These are phyloP conservation scores for Drosophila conformis DNA, from an alignment of 2,888 invertebrate species.

Conservation along the genomic window DNA sequence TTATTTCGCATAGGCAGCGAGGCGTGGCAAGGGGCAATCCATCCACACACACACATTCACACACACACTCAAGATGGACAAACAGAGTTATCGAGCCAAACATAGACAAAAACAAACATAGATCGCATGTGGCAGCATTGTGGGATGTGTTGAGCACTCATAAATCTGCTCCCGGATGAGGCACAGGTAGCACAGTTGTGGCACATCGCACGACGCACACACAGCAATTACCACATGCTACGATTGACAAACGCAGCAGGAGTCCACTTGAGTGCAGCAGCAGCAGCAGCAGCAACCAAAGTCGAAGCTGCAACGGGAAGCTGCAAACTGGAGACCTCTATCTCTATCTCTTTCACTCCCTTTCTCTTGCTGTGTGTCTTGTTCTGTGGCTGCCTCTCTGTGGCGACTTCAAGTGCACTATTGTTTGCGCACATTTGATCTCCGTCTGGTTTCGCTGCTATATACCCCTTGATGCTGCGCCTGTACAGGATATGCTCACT, in stretches of 20 bases:
- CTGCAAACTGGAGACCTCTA: background rate
- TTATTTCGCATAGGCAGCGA: conserved; percentile 36
- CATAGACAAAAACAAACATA: conserved; percentile 11
- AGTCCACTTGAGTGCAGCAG: conserved; percentile 50
- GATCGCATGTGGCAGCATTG: conserved; percentile 36
- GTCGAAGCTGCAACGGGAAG: background rate
- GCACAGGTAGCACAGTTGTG: conserved; percentile 39
- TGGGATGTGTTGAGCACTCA: conserved; percentile 50
- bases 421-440: conserved; percentile 26
- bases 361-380: background rate
- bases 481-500: background rate
- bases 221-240: conserved; percentile 77
- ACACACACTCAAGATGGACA: background rate
- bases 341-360: background rate
- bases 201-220: conserved; percentile 9
- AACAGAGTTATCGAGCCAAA: background rate
- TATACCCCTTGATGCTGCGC: background rate
- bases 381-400: conserved; percentile 6
- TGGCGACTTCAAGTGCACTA: conserved; percentile 75
- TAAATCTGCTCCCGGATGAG: conserved; percentile 52
- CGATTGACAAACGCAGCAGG: conserved; percentile 73
- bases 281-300: background rate
- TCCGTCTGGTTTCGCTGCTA: conserved; percentile 4
- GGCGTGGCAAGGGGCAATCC: conserved; percentile 54
- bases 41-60: conserved; percentile 26